These are phyloP conservation scores for Willowsia nigromaculata DNA, from an alignment of 2,888 invertebrate species.

Conservation along the genomic window DNA sequence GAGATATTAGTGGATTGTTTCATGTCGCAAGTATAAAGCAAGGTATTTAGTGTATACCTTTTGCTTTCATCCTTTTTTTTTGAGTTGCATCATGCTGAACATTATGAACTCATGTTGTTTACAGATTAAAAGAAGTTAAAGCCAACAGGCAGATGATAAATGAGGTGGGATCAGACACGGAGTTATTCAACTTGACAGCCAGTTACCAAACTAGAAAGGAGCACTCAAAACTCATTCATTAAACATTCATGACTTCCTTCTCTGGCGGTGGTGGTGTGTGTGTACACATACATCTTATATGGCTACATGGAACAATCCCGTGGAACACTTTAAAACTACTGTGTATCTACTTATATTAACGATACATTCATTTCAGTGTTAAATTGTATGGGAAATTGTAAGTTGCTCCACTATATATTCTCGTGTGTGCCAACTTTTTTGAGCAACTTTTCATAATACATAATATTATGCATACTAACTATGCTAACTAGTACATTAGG, in stretches of 20 bases:
- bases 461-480: not conserved
- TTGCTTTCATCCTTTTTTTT: conserved; percentile 22
- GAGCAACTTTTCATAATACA: not conserved
- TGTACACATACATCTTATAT: no score
- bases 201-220: conserved; percentile 72
- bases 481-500: not conserved
- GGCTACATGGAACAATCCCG: no score
- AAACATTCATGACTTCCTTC: conserved; percentile 62
- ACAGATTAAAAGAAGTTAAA: conserved; percentile 72
- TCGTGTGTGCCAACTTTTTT: not conserved
- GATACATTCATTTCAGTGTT: not conserved
- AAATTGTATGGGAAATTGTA: conserved; percentile 4
- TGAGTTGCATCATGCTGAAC: conserved; percentile 44
- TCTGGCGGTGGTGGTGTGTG: not conserved
- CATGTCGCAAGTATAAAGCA: not conserved
- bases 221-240: conserved; percentile 73
- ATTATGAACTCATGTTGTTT: conserved; percentile 50
- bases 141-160: conserved; percentile 72
- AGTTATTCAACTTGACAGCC: conserved; percentile 72
- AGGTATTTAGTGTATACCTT: conserved; percentile 6
- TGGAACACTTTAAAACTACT: not conserved
- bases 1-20: not conserved
- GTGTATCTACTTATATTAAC: not conserved
- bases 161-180: conserved; percentile 71
- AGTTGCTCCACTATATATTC: not conserved